Base-by-base conservation (phyloP, 92 coral and sea anemone genomes). In the Meandrina meandrites region DNA sequence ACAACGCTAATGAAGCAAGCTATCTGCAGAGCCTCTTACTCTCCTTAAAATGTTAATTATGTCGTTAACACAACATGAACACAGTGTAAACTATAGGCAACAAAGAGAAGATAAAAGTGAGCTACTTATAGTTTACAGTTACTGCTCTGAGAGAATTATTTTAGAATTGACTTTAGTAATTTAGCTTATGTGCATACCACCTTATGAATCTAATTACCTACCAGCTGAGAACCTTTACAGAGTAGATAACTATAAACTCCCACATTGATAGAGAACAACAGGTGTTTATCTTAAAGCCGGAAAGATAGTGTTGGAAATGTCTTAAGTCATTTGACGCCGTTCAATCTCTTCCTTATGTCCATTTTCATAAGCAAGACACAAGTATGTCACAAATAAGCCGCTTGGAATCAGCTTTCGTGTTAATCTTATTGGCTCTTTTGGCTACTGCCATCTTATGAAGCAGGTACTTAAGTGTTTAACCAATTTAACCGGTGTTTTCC, bases 401-500 rank as follows among this genome's bases (percentile, higher is more conserved):
- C 1, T 54, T 51, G 37, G 81, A 78, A 78, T 78, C 30, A 30
- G 67, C 81, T 78, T 42, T 78, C 0, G 64, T 78, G 27, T 27
- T 19, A 16, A 56, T 78, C 50, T 54, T 11, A 51, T 78, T 78
- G 40, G 28, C 7, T 10, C 11, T 32, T 31, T 47, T 40, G 16
- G 67, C 68, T 5, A 78, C 50, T 31, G 16, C 45, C n/a, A 17
- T 53, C 66, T 19, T 78, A 1, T 28, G n/a, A 22, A 78, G 47
- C 81, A 78, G 81, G 81, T 78, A 30, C 16, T 51, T 8, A 17
- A 54, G 27, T 72, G 77, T 31, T 78, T 22, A 32, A 78, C 68
- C 40, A 30, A 53, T 28, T 78, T 78, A 53, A 34, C 68, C 47
- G 37, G 45, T 78, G 37, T 78, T 53, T 31, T 27, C 40, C 27